Evolutionary conservation across 2,113 vertebrate genomes (phyloP), one percentile per base, ranked within the genome.

Genomic region (Nesoenas mayeri): DNA sequence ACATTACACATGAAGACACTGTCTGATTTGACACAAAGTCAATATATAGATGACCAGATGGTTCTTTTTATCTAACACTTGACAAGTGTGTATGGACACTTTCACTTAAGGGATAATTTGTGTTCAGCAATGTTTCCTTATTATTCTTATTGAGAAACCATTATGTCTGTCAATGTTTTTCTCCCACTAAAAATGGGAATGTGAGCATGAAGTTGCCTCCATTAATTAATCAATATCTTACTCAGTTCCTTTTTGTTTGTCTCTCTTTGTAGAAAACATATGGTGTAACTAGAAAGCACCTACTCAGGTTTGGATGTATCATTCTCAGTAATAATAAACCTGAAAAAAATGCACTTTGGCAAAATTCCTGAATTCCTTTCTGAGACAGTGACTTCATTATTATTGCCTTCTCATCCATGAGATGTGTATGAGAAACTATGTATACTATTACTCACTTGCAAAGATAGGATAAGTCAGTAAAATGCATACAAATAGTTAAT

Each of bases 171-270:
- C 75, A 87, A 25, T 79, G 50, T 62, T 94, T 94, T 74, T 80
- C 72, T 85, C 80, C 75, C 75, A 54, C n/a, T 94, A 81, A 93
- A 64, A 85, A 88, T 13, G 11, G 28, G 36, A 31, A 91, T 11
- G 17, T 57, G 29, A 94, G 71, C 44, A 89, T 19, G 95, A 75
- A 53, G 32, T 57, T 95, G 50, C 40, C 36, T 83, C 87, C 66
- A 62, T 93, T 96, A 96, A 95, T 95, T 92, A 91, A 95, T 95
- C 93, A 88, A 61, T 78, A 44, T 16, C 57, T 83, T 67, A 75
- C 78, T 71, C 31, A 47, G 61, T 73, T 94, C 48, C 8, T 54
- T 80, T 80, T 75, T 42, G 13, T 48, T 91, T 80, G 25, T 72
- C 26, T 69, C 22, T 73, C 53, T 70, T 4, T 18, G 13, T 79